phyloP scores from a whole-genome alignment of 2,797 vertebrate species.

The Gymnopithys bicolor region DNA sequence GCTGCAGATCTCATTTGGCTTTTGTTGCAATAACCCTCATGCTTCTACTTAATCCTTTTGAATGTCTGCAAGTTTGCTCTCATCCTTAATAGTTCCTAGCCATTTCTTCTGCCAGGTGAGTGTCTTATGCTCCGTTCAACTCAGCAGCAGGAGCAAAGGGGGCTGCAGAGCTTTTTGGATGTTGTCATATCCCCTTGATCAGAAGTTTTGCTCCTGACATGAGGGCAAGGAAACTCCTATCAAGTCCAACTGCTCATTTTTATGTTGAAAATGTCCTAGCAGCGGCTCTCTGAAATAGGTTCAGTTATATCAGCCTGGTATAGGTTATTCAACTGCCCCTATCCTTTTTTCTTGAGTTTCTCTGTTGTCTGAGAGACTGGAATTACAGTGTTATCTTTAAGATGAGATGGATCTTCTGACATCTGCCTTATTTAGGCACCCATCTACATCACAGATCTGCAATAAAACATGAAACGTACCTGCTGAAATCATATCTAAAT shows the following conservation, averaged over 20 bases:
- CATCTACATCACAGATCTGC: neutral
- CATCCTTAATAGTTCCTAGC: neutral
- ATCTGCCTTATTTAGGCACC: neutral
- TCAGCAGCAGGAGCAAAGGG: neutral
- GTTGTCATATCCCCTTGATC: neutral
- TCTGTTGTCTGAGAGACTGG: neutral
- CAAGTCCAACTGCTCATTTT: neutral
- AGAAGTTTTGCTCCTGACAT: fast-evolving
- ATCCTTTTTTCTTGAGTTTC: neutral
- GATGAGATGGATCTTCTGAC: neutral
- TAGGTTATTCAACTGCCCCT: neutral
- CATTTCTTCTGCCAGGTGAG: fast-evolving
- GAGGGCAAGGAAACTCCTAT: neutral
- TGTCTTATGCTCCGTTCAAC: neutral
- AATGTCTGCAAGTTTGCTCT: neutral
- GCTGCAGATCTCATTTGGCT: neutral
- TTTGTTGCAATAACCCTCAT: neutral
- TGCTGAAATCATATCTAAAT: neutral
- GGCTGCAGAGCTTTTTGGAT: neutral
- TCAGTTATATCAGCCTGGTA: neutral
- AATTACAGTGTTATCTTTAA: neutral
- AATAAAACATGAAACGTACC: neutral
- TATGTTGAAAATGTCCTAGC: neutral
- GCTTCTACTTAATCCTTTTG: neutral
- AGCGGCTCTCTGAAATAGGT: neutral